phyloP scores from a whole-genome alignment of 2,797 vertebrate genomes.

The Chelon labrosus region DNA sequence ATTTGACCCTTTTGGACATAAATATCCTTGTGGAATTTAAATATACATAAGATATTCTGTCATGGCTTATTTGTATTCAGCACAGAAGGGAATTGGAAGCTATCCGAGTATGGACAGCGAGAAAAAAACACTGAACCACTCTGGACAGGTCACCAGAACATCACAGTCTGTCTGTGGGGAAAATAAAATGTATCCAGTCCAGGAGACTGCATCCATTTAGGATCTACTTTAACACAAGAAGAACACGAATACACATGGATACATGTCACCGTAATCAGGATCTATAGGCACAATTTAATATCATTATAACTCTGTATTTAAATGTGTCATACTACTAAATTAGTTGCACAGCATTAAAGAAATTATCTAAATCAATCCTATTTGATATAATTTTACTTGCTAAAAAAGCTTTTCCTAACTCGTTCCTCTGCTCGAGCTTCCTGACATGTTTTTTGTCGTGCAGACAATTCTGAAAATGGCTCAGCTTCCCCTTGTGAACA shows the following conservation, averaged over 20 bases:
- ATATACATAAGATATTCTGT: conserved; percentile 62
- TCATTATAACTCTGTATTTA: neutral
- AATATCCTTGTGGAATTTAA: conserved; percentile 56
- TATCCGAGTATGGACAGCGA: conserved; percentile 19
- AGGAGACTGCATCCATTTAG: conserved; percentile 8
- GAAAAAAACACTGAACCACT: conserved; percentile 30
- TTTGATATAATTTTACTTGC: neutral
- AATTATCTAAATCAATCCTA: neutral
- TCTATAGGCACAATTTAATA: neutral
- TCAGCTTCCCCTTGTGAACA: conserved; percentile 31
- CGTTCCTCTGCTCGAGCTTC: accelerated
- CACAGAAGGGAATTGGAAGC: conserved; percentile 4
- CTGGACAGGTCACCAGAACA: conserved; percentile 31
- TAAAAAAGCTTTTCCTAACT: no score
- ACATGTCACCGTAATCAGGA: neutral
- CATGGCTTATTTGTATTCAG: conserved; percentile 50
- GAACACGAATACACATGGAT: conserved; percentile 5
- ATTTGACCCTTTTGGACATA: conserved; percentile 45
- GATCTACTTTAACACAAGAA: neutral
- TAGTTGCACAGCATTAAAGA: no score
- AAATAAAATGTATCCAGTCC: conserved; percentile 18
- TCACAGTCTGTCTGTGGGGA: conserved; percentile 40
- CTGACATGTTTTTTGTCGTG: neutral
- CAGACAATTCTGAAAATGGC: conserved; percentile 18
- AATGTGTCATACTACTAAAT: neutral